phyloP scores from a whole-genome alignment of 37 sponge, comb jelly and placozoan genomes.

The Lycopodina hypogea region DNA sequence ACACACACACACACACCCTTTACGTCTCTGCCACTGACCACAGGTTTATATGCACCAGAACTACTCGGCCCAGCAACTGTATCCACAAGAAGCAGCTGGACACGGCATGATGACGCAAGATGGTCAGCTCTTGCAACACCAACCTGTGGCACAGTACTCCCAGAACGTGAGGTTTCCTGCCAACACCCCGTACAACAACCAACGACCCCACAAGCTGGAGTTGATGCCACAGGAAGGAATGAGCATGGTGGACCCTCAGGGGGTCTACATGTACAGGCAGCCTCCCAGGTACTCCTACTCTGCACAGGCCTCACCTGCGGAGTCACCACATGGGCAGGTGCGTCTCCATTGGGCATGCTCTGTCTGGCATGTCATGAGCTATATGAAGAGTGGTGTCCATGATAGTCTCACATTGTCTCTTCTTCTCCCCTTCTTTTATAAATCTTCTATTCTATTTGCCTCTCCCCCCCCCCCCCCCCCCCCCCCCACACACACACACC shows the following conservation, averaged over 20 bases:
- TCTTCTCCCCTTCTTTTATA: too few relatives aligned
- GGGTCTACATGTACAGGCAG: constrained; percentile 22
- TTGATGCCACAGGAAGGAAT: neutral
- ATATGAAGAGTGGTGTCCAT: too few relatives aligned
- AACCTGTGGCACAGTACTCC: constrained; percentile 4
- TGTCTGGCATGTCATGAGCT: too few relatives aligned
- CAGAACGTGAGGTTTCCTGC: constrained; percentile 2
- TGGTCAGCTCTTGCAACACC: neutral
- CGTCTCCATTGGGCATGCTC: neutral
- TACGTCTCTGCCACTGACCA: neutral
- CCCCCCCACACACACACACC: too few relatives aligned
- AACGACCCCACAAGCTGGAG: constrained; percentile 30
- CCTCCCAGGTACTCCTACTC: constrained; percentile 38
- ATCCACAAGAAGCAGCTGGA: neutral
- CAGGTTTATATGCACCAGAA: neutral
- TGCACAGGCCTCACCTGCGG: constrained; percentile 31
- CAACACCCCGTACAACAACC: constrained; percentile 2
- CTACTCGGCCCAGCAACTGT: neutral
- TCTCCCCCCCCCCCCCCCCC: constrained; percentile 13
- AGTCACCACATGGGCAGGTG: constrained; percentile 32
- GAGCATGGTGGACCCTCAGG: constrained; percentile 6
- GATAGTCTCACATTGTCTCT: too few relatives aligned
- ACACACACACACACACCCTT: too few relatives aligned
- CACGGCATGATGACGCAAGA: neutral
- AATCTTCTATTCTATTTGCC: neutral